Evolutionary conservation across 2,113 vertebrate genomes (phyloP).

Genomic region (Elgaria multicarinata): DNA sequence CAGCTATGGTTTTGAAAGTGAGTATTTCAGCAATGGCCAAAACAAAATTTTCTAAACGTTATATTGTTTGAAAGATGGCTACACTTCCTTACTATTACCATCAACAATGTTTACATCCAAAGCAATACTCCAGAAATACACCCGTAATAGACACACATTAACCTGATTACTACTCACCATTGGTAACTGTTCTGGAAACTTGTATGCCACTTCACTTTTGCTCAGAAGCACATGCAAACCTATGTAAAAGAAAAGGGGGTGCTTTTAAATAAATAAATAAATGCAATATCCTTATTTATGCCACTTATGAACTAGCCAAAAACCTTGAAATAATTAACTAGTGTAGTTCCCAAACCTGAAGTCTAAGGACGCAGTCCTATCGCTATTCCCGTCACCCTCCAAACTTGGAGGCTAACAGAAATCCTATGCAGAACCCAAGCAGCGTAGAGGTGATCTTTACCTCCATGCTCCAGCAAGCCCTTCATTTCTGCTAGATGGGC

Average conservation of each 20-base stretch:
- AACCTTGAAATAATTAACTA: background rate
- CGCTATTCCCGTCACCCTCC: too few species aligned
- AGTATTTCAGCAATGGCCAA: background rate
- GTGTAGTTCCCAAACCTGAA: background rate
- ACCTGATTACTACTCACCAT: conserved; percentile 82
- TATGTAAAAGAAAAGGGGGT: conserved; percentile 60
- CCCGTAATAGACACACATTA: background rate
- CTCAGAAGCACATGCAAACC: conserved; percentile 95
- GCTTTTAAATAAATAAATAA: conserved; percentile 9
- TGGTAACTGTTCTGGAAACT: conserved; percentile 93
- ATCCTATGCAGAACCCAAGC: too few species aligned
- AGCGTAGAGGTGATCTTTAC: too few species aligned
- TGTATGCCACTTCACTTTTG: conserved; percentile 93
- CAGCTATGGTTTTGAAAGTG: background rate
- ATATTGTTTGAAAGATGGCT: background rate
- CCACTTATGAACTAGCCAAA: background rate
- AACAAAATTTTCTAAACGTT: background rate
- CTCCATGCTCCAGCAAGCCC: too few species aligned
- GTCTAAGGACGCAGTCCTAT: too few species aligned
- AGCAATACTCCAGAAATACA: fast-evolving
- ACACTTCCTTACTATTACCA: background rate
- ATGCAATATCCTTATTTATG: background rate
- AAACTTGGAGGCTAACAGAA: too few species aligned
- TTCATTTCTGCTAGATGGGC: too few species aligned
- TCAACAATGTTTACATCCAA: background rate